Percentiles rank a stretch among this genome's conserved stretches.
These are phyloP conservation scores for Morelia viridis DNA, from an alignment of 2,797 vertebrate genomes.

Conservation along the genomic window DNA sequence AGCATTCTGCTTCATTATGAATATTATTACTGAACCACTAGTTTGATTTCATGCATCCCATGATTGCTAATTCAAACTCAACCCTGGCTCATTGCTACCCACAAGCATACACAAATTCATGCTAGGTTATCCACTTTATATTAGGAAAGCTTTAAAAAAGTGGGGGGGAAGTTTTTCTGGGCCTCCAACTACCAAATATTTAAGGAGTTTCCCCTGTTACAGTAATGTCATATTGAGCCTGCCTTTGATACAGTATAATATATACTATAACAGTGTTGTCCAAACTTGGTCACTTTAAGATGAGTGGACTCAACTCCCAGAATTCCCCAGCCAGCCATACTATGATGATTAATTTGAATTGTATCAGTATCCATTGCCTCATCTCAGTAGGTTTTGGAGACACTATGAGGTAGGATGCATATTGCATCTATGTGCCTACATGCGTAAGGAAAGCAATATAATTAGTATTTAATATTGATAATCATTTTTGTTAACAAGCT, in stretches of 20 bases:
- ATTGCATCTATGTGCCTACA: neutral
- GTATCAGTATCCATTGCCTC: neutral
- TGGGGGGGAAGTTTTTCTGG: neutral
- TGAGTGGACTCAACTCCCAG: no score
- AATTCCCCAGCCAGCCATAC: no score
- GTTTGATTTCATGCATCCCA: neutral
- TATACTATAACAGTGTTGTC: no score
- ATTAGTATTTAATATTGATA: neutral
- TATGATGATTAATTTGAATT: neutral
- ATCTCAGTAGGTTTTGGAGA: neutral
- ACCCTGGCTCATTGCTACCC: neutral
- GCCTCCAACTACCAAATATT: neutral
- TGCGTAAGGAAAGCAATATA: neutral
- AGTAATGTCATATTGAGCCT: neutral
- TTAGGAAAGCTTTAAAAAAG: neutral
- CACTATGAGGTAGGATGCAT: neutral
- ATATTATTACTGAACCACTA: neutral
- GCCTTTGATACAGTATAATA: neutral
- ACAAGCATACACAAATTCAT: neutral
- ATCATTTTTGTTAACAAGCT: neutral
- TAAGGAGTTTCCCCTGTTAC: neutral
- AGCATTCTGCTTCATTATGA: neutral
- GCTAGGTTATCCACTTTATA: neutral
- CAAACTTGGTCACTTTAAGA: no score
- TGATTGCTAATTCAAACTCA: neutral